Base-by-base conservation (phyloP, 2,888 invertebrate species). In the Hermaeophaga mercurialis region DNA sequence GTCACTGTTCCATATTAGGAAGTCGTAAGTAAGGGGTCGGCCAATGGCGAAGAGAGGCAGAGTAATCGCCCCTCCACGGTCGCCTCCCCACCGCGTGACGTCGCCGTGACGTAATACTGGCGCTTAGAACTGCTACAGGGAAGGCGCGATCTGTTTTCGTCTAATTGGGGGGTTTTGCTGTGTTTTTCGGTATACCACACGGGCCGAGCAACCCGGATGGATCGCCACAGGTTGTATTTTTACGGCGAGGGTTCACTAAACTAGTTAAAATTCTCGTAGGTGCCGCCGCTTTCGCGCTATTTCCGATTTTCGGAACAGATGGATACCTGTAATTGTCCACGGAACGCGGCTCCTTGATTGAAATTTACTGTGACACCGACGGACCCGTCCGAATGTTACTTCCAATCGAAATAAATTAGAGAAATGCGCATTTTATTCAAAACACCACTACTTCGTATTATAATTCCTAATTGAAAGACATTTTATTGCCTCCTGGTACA, bases 1-100 rank as follows among this genome's bases (percentile, higher is more conserved):
- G 82, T 80, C 78, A 82, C 85, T 87, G 88, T 87, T 86, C 89
- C 88, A 88, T 88, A 88, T 88, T 88, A 88, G 88, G 88, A 86
- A 87, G 86, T 85, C 84, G 79, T 79, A 77, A 79, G 78, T 78
- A 72, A 70, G 70, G 78, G 73, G 76, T 73, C 75, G 77, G 78
- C 83, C 83, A 83, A 83, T 83, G 74, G 76, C 75, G 75, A 72
- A 72, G 67, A 66, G 68, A 61, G 67, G 61, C 68, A 53, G 62
- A 65, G 64, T 65, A 59, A 52, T 57, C 64, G 59, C 64, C 64
- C 66, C 67, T 68, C 73, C 71, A 71, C 68, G 64, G 65, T 68
- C 69, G 70, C 68, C 69, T 64, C 68, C 61, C 55, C 67, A 69
- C 67, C 65, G 63, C 66, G 71, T 77, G 76, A 77, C 77, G 77